Percentiles rank a stretch among this genome's conserved stretches.
Evolutionary conservation across 2,888 invertebrate species (phyloP).

Genomic region (Sthenelais limicola): DNA sequence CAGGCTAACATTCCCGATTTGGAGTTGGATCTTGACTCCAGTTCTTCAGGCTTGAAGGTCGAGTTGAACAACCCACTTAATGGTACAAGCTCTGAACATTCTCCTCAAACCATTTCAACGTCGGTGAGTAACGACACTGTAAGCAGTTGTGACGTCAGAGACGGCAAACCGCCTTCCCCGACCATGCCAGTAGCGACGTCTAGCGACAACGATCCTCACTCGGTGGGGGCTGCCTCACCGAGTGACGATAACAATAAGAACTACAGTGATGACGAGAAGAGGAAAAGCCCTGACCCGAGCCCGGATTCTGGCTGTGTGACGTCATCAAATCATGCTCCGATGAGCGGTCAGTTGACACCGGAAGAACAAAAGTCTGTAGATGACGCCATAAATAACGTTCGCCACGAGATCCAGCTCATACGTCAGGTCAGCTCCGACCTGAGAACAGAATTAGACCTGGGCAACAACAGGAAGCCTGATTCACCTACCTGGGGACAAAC

Average conservation of each 20-base stretch:
- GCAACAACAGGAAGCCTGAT: too few relatives aligned
- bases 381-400: constrained; percentile 8
- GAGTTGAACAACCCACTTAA: too few relatives aligned
- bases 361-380: constrained; percentile 21
- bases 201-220: neutral
- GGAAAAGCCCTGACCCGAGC: neutral
- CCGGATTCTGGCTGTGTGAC: too few relatives aligned
- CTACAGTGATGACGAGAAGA: neutral
- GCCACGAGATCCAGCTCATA: constrained; percentile 32
- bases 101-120: too few relatives aligned
- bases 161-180: neutral
- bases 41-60: too few relatives aligned
- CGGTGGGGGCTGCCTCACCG: constrained; percentile 19
- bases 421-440: constrained; percentile 28
- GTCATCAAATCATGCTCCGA: too few relatives aligned
- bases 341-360: neutral
- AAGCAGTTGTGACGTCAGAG: too few relatives aligned
- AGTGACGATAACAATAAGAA: constrained; percentile 21
- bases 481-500: too few relatives aligned
- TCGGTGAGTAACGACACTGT: too few relatives aligned
- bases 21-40: too few relatives aligned
- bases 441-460: neutral
- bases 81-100: too few relatives aligned
- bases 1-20: too few relatives aligned
- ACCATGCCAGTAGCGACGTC: neutral